These are phyloP conservation scores for Eupeodes latifasciatus DNA, from an alignment of 2,888 invertebrate genomes.

Conservation along the genomic window DNA sequence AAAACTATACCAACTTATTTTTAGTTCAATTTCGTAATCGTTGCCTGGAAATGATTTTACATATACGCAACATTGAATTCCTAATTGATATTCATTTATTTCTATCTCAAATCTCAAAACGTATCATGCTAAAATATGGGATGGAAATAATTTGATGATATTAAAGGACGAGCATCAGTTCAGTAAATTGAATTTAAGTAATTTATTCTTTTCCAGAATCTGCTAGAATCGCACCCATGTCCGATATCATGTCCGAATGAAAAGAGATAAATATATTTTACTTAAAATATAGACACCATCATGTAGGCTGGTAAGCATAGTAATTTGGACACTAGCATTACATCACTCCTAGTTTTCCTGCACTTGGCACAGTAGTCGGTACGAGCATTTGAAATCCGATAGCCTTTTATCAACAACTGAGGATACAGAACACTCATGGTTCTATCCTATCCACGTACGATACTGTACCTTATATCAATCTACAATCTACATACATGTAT, in stretches of 20 bases:
- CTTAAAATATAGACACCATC: neutral
- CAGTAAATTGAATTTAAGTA: too few species aligned
- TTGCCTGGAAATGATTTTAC: too few species aligned
- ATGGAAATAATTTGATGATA: too few species aligned
- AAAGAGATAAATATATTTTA: neutral
- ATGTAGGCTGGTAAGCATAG: neutral
- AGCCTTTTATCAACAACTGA: conserved; percentile 38
- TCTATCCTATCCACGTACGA: neutral
- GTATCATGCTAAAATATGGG: too few species aligned
- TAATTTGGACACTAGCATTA: neutral
- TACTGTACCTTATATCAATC: neutral
- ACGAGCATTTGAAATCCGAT: conserved; percentile 31
- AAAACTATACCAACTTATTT: too few species aligned
- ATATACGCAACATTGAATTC: too few species aligned
- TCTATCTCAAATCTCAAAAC: too few species aligned
- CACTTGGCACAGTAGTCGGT: conserved; percentile 26
- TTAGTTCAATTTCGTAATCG: too few species aligned
- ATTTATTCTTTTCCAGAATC: too few species aligned
- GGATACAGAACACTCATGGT: neutral
- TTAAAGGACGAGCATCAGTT: too few species aligned
- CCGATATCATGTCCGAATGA: neutral
- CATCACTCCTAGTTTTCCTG: conserved; percentile 6
- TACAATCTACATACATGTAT: too few species aligned
- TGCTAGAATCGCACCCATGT: neutral
- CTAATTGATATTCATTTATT: too few species aligned